These are phyloP conservation scores for Neolamprologus kungweensis DNA, from an alignment of 2,113 vertebrate genomes.

Conservation along the genomic window DNA sequence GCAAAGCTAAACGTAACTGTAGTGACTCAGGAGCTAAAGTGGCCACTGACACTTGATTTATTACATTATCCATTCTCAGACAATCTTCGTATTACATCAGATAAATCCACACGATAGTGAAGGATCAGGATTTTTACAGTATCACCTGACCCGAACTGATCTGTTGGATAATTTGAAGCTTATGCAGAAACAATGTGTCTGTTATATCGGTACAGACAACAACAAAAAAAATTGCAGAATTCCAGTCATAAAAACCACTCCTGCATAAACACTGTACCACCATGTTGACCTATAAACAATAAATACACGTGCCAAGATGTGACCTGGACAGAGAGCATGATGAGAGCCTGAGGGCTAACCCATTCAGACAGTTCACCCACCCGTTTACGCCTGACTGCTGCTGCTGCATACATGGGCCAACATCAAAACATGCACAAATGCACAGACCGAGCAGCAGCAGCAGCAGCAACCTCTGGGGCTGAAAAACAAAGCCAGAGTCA, in stretches of 20 bases:
- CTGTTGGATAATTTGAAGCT: not conserved
- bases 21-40: not conserved
- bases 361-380: conserved; percentile 25
- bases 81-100: not conserved
- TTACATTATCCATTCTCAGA: not conserved
- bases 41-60: not conserved
- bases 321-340: conserved; percentile 36
- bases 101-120: not conserved
- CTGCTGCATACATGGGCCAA: not conserved
- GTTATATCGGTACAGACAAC: not conserved
- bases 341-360: conserved; percentile 33
- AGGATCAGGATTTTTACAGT: not conserved
- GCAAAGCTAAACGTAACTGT: not conserved
- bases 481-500: not conserved
- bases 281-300: conserved; percentile 27
- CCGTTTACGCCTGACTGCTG: conserved; percentile 28
- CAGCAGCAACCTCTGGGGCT: not conserved
- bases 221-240: accelerated
- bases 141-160: not conserved
- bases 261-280: not conserved
- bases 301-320: conserved; percentile 8
- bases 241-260: not conserved
- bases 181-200: not conserved
- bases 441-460: not conserved
- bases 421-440: not conserved